Conservation (phyloP, 2,113 vertebrate species). For the Aphyosemion australe region DNA sequence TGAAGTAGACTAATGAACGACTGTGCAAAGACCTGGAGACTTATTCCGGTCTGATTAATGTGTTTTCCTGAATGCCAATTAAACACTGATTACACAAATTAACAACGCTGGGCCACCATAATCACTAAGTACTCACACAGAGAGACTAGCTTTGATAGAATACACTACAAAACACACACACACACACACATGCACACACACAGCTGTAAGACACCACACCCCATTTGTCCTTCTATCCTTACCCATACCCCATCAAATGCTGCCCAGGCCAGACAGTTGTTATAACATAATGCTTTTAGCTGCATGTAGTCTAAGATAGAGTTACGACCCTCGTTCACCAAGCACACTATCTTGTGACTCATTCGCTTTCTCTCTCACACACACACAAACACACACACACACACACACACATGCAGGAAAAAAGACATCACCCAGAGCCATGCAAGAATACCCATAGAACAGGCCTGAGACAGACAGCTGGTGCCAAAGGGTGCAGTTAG, state of each 20-base stretch:
- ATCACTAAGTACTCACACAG: slow-evolving; percentile 69
- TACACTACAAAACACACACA: slow-evolving; percentile 22
- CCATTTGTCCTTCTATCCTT: slow-evolving; percentile 56
- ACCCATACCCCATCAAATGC: slow-evolving; percentile 49
- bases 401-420: slow-evolving; percentile 9
- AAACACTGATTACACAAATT: slow-evolving; percentile 77
- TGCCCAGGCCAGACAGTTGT: slow-evolving; percentile 63
- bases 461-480: slow-evolving; percentile 62
- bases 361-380: slow-evolving; percentile 5
- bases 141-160: slow-evolving; percentile 58
- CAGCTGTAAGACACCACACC: slow-evolving; percentile 57
- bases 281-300: slow-evolving; percentile 69
- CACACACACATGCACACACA: slow-evolving; percentile 13
- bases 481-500: slow-evolving; percentile 69
- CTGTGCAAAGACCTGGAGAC: slow-evolving; percentile 52
- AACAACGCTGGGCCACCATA: slow-evolving; percentile 68
- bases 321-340: slow-evolving; percentile 61
- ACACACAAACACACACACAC: slow-evolving; percentile 2
- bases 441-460: slow-evolving; percentile 36
- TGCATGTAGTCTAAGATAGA: slow-evolving; percentile 60
- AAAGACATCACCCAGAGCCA: slow-evolving; percentile 36
- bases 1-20: slow-evolving; percentile 64
- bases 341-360: slow-evolving; percentile 37
- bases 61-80: slow-evolving; percentile 76
- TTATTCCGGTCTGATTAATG: slow-evolving; percentile 74